phyloP scores from a whole-genome alignment of 2,888 invertebrate species.

The Eurytoma adleriae region DNA sequence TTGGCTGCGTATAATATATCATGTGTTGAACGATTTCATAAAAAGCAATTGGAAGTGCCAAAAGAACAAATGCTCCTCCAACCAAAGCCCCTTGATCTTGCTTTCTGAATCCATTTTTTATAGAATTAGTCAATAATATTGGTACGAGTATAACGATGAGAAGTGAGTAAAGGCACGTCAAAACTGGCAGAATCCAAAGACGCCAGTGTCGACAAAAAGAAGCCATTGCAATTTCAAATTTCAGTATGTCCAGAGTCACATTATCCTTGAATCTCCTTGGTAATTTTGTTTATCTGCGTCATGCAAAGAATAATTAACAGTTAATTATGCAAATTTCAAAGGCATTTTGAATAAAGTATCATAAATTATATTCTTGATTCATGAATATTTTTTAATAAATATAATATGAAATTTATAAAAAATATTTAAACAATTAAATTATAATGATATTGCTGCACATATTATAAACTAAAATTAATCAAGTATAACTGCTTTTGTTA shows the following conservation, averaged over 20 bases:
- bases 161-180: slow-evolving; percentile 87
- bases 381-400: no score
- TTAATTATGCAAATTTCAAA: not conserved
- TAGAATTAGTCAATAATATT: slow-evolving; percentile 87
- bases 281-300: slow-evolving; percentile 8
- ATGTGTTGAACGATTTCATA: slow-evolving; percentile 97
- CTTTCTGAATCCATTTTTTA: slow-evolving; percentile 86
- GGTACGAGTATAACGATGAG: slow-evolving; percentile 91
- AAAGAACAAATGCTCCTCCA: slow-evolving; percentile 93
- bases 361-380: no score
- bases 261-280: slow-evolving; percentile 59
- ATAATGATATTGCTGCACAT: no score
- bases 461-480: no score
- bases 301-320: slow-evolving; percentile 10
- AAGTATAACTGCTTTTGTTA: no score
- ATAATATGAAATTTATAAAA: no score
- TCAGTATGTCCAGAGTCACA: slow-evolving; percentile 58
- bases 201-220: slow-evolving; percentile 81
- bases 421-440: no score
- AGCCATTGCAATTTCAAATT: slow-evolving; percentile 66
- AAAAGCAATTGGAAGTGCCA: slow-evolving; percentile 93
- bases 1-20: slow-evolving; percentile 94
- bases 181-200: slow-evolving; percentile 92
- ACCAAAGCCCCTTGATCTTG: slow-evolving; percentile 89
- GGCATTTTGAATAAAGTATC: no score